Conservation (phyloP, 2,888 invertebrate species). For the Isotomurus palustris region DNA sequence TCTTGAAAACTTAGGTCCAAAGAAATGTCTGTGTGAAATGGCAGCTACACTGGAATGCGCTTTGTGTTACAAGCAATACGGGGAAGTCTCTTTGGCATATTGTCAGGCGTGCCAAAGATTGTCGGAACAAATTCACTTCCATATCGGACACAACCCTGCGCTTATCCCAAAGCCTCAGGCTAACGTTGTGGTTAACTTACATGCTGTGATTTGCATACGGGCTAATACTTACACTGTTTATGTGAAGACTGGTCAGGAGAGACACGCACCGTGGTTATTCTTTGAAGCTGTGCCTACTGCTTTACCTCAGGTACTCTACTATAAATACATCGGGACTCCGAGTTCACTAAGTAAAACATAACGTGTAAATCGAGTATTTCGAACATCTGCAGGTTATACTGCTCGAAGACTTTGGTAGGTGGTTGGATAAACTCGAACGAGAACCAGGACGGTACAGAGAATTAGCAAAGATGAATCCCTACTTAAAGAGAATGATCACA, state of each 20-base stretch:
- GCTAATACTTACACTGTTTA: conserved; percentile 26
- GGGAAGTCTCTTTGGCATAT: conserved; percentile 28
- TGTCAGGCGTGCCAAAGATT: conserved; percentile 25
- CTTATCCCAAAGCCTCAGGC: conserved; percentile 18
- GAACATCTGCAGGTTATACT: conserved; percentile 27
- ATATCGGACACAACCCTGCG: conserved; percentile 21
- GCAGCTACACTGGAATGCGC: conserved; percentile 25
- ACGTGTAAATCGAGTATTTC: too few relatives aligned
- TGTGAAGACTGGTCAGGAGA: conserved; percentile 21
- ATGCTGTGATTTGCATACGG: conserved; percentile 36
- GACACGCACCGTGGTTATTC: conserved; percentile 34
- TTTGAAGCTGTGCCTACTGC: conserved; percentile 27
- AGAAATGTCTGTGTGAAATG: conserved; percentile 32
- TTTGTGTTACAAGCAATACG: conserved; percentile 26
- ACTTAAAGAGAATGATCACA: conserved; percentile 30
- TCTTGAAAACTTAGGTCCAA: conserved; percentile 19
- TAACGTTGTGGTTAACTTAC: conserved; percentile 21
- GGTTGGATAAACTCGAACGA: conserved; percentile 26
- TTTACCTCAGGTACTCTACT: conserved; percentile 29
- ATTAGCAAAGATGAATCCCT: conserved; percentile 22
- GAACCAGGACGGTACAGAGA: conserved; percentile 25
- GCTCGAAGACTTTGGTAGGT: conserved; percentile 23
- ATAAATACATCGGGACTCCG: not conserved
- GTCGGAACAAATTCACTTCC: conserved; percentile 23
- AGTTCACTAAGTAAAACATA: not conserved